A percentile compares a stretch with the other conserved stretches of the same genome.
These are phyloP conservation scores for Neopelma chrysocephalum DNA, from an alignment of 2,797 vertebrate genomes.

Conservation along the genomic window DNA sequence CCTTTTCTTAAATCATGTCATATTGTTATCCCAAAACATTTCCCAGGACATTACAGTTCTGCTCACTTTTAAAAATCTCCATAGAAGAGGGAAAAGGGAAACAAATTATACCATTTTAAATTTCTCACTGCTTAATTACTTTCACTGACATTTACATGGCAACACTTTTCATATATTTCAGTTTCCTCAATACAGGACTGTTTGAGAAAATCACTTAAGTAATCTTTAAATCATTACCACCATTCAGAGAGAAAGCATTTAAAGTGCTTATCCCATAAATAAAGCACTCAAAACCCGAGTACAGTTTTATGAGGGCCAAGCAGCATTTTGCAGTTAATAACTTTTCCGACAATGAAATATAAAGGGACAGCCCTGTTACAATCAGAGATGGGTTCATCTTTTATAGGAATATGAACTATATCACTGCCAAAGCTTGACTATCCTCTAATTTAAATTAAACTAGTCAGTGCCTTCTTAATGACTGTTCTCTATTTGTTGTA, in stretches of 20 bases:
- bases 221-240: background rate
- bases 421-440: background rate
- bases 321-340: background rate
- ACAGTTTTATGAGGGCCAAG: background rate
- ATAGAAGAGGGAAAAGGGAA: background rate
- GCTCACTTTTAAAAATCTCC: background rate
- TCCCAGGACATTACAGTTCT: background rate
- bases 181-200: background rate
- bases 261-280: conserved; percentile 23
- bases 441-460: background rate
- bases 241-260: conserved; percentile 25
- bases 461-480: background rate
- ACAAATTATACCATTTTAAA: background rate
- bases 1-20: background rate
- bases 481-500: background rate
- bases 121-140: conserved; percentile 16
- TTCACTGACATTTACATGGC: conserved; percentile 1
- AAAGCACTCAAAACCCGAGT: background rate
- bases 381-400: background rate
- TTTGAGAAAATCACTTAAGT: conserved; percentile 11
- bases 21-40: background rate
- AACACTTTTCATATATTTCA: background rate
- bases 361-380: background rate
- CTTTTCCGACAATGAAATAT: background rate
- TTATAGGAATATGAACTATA: background rate